Evolutionary conservation across 2,113 vertebrate species (phyloP).

Genomic region (Bubo blakistoni): DNA sequence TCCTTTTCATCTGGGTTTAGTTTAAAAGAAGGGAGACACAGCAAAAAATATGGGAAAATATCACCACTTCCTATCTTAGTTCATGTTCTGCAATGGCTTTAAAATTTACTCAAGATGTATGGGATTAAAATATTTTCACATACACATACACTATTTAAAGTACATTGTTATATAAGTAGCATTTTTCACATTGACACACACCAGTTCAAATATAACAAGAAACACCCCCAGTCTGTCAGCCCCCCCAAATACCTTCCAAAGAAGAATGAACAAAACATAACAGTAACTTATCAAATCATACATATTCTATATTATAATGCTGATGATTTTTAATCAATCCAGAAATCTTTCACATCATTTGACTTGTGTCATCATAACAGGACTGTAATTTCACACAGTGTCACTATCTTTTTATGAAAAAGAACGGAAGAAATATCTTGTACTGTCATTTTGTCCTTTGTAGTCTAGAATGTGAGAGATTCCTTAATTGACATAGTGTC

Average conservation of each 20-base stretch:
- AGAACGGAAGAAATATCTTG: constrained; percentile 58
- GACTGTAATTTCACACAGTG: constrained; percentile 57
- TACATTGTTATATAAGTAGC: neutral
- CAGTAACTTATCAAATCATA: constrained; percentile 12
- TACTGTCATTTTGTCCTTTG: constrained; percentile 65
- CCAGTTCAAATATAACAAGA: constrained; percentile 23
- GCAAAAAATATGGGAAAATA: neutral
- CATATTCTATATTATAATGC: constrained; percentile 50
- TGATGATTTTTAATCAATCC: constrained; percentile 62
- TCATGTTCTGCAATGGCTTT: neutral
- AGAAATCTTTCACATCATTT: constrained; percentile 63
- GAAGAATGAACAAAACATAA: constrained; percentile 36
- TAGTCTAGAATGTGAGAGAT: constrained; percentile 64
- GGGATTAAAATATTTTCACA: constrained; percentile 25
- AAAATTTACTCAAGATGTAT: neutral
- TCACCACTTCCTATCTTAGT: neutral
- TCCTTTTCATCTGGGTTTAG: neutral
- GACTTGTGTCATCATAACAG: constrained; percentile 60
- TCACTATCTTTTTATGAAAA: constrained; percentile 53
- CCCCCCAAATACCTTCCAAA: neutral
- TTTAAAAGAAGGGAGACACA: neutral
- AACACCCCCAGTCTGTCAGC: constrained; percentile 24
- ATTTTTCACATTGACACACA: constrained; percentile 17
- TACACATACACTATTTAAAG: constrained; percentile 32
- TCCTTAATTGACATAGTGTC: constrained; percentile 67